Evolutionary conservation across 2,888 invertebrate genomes (phyloP).

Genomic region (Tachystola acroxantha): DNA sequence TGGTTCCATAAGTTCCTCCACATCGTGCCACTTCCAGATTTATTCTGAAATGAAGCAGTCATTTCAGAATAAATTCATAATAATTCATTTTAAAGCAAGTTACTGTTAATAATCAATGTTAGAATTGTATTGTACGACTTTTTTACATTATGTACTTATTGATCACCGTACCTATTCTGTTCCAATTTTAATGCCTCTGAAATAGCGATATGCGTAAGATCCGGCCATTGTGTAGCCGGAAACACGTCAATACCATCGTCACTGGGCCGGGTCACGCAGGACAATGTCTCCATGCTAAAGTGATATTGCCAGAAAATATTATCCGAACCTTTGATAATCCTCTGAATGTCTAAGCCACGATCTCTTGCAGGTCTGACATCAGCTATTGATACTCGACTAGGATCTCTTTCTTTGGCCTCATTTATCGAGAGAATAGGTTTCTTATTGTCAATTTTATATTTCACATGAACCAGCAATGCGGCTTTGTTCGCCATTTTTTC

Average conservation of each 20-base stretch:
- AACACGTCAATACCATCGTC: slow-evolving; percentile 83
- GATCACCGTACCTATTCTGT: slow-evolving; percentile 67
- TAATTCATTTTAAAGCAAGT: no score
- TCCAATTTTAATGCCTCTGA: slow-evolving; percentile 72
- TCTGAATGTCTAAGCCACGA: slow-evolving; percentile 53
- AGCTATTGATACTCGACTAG: slow-evolving; percentile 25
- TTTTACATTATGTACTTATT: no score
- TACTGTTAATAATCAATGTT: no score
- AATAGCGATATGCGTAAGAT: slow-evolving; percentile 70
- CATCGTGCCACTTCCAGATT: slow-evolving; percentile 38
- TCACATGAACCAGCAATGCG: slow-evolving; percentile 63
- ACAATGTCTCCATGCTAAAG: slow-evolving; percentile 83
- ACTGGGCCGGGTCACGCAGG: slow-evolving; percentile 76
- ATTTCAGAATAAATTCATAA: neutral
- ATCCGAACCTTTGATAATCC: slow-evolving; percentile 76
- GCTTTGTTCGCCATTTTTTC: slow-evolving; percentile 64
- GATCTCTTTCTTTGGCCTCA: slow-evolving; percentile 14
- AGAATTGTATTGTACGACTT: no score
- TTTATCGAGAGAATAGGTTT: slow-evolving; percentile 17
- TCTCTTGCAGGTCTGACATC: slow-evolving; percentile 40
- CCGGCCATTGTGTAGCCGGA: slow-evolving; percentile 77
- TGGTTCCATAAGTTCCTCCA: slow-evolving; percentile 83
- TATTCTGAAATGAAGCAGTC: slow-evolving; percentile 28
- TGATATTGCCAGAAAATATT: slow-evolving; percentile 81
- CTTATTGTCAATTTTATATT: slow-evolving; percentile 44